Evolutionary conservation across 2,888 invertebrate species (phyloP).

Genomic region (Drosophila maculinotata): DNA sequence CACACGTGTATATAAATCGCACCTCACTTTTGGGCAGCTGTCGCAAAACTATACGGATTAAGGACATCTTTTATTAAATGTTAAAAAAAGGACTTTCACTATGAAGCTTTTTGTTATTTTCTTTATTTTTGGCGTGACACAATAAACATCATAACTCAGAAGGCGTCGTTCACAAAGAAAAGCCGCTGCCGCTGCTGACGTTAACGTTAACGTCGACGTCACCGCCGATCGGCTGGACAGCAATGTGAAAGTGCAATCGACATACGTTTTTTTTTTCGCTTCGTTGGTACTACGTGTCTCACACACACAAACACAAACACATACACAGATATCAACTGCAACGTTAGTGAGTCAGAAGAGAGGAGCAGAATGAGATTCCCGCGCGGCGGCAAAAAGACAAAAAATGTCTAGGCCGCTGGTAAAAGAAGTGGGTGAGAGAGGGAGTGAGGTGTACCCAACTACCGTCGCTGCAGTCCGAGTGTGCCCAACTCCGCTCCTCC

Average conservation of each 20-base stretch:
- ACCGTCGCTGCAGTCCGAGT: constrained; percentile 49
- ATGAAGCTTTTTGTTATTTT: constrained; percentile 13
- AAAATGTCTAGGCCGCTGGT: constrained; percentile 44
- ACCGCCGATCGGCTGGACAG: constrained; percentile 46
- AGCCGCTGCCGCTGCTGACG: constrained; percentile 18
- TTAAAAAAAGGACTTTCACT: constrained; percentile 55
- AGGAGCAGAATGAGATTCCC: constrained; percentile 25
- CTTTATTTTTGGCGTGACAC: constrained; percentile 59
- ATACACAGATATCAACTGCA: constrained; percentile 14
- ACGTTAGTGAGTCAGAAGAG: constrained; percentile 23
- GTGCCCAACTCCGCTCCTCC: constrained; percentile 53
- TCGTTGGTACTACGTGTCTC: constrained; percentile 35
- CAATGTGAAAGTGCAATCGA: constrained; percentile 61
- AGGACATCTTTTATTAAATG: constrained; percentile 44
- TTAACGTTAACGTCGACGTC: constrained; percentile 27
- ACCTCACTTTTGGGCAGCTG: constrained; percentile 46
- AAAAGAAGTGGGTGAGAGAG: constrained; percentile 5
- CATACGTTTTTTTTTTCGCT: constrained; percentile 39
- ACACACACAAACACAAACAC: constrained; percentile 16
- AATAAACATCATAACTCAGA: constrained; percentile 53
- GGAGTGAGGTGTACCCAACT: constrained; percentile 35
- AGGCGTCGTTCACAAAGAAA: constrained; percentile 50
- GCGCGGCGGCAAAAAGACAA: constrained; percentile 42
- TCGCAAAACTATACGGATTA: constrained; percentile 18
- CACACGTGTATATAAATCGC: constrained; percentile 3